A percentile compares a stretch with the other conserved stretches of the same genome.
phyloP scores from a whole-genome alignment of 1,140 invertebrate species.

The Euborellia annulipes region DNA sequence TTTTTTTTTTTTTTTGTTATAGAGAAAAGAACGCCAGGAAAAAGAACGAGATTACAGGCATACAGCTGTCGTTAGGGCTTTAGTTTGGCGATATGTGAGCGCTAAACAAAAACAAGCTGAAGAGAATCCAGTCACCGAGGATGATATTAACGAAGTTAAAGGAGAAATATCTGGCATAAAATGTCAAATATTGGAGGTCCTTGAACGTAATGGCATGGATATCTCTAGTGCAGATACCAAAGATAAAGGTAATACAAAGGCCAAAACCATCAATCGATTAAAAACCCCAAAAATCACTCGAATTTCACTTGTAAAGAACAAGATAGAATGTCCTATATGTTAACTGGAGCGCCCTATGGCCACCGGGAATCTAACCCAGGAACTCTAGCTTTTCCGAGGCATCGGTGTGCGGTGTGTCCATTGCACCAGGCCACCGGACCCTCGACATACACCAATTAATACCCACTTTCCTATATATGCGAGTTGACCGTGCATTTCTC shows the following conservation, averaged over 20 bases:
- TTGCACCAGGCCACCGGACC: too few species aligned
- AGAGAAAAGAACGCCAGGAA: constrained; percentile 37
- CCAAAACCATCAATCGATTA: too few species aligned
- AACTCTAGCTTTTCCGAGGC: too few species aligned
- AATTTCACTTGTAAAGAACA: too few species aligned
- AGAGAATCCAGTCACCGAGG: constrained; percentile 67
- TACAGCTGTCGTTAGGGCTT: constrained; percentile 58
- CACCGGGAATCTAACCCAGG: too few species aligned
- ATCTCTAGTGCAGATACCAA: constrained; percentile 28
- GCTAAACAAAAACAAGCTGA: constrained; percentile 59
- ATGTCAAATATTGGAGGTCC: constrained; percentile 71
- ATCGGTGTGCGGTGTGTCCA: too few species aligned
- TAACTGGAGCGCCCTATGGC: too few species aligned
- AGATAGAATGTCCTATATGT: too few species aligned
- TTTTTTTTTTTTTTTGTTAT: constrained; percentile 8
- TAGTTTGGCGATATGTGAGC: constrained; percentile 73
- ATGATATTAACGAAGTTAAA: constrained; percentile 85
- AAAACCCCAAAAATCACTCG: too few species aligned
- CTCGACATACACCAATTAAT: too few species aligned
- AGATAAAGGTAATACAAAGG: constrained; percentile 11
- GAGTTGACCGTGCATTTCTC: too few species aligned
- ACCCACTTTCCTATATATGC: too few species aligned
- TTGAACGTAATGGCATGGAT: constrained; percentile 63
- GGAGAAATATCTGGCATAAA: constrained; percentile 66
- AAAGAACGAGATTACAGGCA: constrained; percentile 44